Base-by-base conservation (phyloP, 2,113 vertebrate genomes). In the Sylvia atricapilla region DNA sequence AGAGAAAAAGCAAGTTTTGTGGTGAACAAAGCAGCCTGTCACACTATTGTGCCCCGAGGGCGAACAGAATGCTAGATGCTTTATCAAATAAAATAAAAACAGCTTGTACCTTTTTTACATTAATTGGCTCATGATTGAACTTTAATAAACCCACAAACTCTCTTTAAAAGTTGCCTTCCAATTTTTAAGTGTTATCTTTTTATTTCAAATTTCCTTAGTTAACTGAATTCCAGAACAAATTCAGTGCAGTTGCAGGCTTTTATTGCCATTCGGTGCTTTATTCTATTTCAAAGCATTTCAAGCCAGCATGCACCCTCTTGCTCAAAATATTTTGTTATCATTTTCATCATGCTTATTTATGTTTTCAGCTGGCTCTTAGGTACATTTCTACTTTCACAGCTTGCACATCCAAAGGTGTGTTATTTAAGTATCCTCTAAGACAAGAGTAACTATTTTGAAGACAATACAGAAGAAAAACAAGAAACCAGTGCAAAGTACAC, bases 41-140 rank as follows among this genome's bases (percentile, higher is more conserved):
- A 79, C 0, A 24, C 75, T 64, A 28, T 7, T 66, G 76, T 37
- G 59, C 92, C 89, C 89, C 4, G 10, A 63, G 84, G 92, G 76
- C 2, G 11, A 89, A 93, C 55, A 84, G 49, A 94, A 92, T 33
- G n/a, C 69, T 68, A 47, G 72, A 75, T 74, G 60, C 25, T 93
- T 92, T 90, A 93, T 67, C 82, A 89, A 95, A 90, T 37, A 10
- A 76, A 89, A 94, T 73, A 80, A 81, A 81, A 92, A 27, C 79
- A 90, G 92, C 56, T 93, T 74, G 67, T 78, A 95, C 56, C 69
- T 91, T 94, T 82, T 90, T 66, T 72, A 87, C 35, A 10, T 97
- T 96, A 96, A 90, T 90, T 93, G 67, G 55, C 47, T 95, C 77
- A 37, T 64, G 80, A 96, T 4, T 92, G 86, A 93, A 78, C 79